A percentile compares a stretch with the other conserved stretches of the same genome.
phyloP scores from a whole-genome alignment of 2,888 invertebrate genomes.

The Stenotaenia linearis region DNA sequence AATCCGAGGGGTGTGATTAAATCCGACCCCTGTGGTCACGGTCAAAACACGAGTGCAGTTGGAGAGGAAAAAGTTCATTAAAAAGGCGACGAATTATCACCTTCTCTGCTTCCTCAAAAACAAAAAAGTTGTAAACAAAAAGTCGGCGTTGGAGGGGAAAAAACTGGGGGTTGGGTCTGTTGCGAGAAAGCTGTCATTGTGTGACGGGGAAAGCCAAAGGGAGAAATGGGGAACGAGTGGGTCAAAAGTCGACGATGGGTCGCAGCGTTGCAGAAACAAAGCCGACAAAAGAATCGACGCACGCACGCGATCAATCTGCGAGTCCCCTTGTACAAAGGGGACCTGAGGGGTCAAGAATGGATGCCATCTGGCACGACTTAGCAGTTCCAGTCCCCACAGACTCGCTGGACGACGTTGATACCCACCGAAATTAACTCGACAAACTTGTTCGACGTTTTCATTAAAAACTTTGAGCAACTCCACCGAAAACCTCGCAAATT shows the following conservation, averaged over 20 bases:
- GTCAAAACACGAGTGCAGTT: neutral
- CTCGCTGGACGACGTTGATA: neutral
- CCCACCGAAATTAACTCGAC: neutral
- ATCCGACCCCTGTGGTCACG: neutral
- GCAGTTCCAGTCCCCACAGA: constrained; percentile 7
- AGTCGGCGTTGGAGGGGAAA: neutral
- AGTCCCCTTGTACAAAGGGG: neutral
- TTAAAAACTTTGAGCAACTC: too few species aligned
- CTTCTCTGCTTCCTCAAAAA: neutral
- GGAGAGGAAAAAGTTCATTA: neutral
- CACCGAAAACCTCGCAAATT: too few species aligned
- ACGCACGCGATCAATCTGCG: constrained; percentile 15
- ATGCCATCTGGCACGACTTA: constrained; percentile 19
- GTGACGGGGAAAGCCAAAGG: neutral
- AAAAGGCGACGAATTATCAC: neutral
- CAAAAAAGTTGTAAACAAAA: neutral
- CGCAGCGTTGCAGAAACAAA: constrained; percentile 11
- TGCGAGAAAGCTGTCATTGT: neutral
- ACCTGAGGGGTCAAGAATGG: neutral
- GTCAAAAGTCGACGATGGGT: constrained; percentile 11
- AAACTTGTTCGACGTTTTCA: neutral
- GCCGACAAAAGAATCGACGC: constrained; percentile 19
- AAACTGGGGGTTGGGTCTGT: neutral
- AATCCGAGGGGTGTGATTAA: neutral
- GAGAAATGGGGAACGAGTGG: neutral